phyloP scores from a whole-genome alignment of 2,888 invertebrate species.

The Lasioglossum morio region DNA sequence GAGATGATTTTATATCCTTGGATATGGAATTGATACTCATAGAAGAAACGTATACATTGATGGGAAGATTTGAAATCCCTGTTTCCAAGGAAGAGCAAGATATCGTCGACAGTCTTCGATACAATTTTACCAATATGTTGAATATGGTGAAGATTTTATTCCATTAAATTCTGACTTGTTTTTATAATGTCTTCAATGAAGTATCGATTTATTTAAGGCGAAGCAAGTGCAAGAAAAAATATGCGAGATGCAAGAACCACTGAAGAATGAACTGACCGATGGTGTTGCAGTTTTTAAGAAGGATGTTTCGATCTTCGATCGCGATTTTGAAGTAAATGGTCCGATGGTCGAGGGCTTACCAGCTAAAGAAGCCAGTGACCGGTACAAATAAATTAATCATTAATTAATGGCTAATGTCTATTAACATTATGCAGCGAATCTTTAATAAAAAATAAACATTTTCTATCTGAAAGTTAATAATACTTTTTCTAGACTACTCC shows the following conservation, averaged over 20 bases:
- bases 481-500: constrained; percentile 86
- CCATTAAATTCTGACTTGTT: background rate
- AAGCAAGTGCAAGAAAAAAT: constrained; percentile 90
- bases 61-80: constrained; percentile 88
- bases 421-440: background rate
- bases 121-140: constrained; percentile 91
- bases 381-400: constrained; percentile 77
- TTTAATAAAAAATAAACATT: background rate
- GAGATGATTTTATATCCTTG: constrained; percentile 92
- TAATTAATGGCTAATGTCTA: background rate
- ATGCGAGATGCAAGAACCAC: constrained; percentile 90
- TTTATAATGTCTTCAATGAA: background rate
- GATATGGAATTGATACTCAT: constrained; percentile 91
- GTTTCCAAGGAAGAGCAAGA: constrained; percentile 92
- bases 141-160: constrained; percentile 86
- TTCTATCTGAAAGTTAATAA: background rate
- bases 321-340: constrained; percentile 91
- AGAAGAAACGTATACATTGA: constrained; percentile 92
- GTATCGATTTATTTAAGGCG: constrained; percentile 83
- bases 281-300: constrained; percentile 89
- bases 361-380: constrained; percentile 94
- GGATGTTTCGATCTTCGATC: constrained; percentile 89
- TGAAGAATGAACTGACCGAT: constrained; percentile 89
- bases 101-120: constrained; percentile 91
- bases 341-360: constrained; percentile 94